These are phyloP conservation scores for Archegozetes longisetosus DNA, from an alignment of 1,140 invertebrate species.

Conservation along the genomic window DNA sequence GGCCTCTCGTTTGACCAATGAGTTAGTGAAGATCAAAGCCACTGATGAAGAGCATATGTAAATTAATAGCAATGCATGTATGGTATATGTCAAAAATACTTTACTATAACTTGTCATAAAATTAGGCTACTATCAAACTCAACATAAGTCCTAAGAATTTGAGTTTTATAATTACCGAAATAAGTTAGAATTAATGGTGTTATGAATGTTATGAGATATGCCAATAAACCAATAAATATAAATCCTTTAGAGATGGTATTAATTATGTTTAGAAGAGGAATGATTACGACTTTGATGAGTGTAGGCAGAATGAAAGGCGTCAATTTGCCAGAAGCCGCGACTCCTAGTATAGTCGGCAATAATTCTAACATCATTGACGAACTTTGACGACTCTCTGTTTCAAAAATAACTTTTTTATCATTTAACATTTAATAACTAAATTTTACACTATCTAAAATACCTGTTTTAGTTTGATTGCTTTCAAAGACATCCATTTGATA, in stretches of 20 bases:
- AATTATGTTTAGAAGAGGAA: neutral
- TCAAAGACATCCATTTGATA: no score
- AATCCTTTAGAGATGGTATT: neutral
- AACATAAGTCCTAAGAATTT: neutral
- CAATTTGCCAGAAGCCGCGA: neutral
- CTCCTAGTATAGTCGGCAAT: neutral
- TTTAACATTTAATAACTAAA: no score
- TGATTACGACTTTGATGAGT: neutral
- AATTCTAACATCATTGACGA: neutral
- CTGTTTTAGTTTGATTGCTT: no score
- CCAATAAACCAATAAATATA: neutral
- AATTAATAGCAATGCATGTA: no score
- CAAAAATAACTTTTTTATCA: no score
- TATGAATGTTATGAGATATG: neutral
- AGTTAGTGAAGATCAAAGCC: no score
- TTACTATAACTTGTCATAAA: no score
- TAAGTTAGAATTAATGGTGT: neutral
- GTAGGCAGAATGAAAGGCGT: neutral
- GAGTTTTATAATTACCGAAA: neutral
- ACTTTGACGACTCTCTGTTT: neutral
- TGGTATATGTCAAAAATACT: no score
- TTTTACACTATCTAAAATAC: no score
- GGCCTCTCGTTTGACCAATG: no score
- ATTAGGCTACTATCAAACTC: no score
- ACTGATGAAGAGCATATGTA: no score